Base-by-base conservation (phyloP, 1,140 invertebrate species). In the Zophobas morio region DNA sequence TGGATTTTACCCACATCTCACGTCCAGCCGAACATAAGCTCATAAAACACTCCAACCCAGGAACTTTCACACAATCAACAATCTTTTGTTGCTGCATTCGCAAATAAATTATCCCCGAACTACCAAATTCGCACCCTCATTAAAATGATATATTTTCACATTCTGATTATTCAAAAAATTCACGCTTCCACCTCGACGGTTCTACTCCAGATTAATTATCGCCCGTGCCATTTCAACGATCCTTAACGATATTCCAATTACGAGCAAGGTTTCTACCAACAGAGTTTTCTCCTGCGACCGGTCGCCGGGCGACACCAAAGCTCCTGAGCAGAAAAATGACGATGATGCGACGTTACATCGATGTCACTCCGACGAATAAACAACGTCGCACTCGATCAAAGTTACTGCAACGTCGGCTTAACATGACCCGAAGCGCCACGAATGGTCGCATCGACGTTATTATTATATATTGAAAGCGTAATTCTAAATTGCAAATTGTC, bases 1-100 rank as follows among this genome's bases (percentile, higher is more conserved):
- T 60, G 37, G 74, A 63, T 57, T 63, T 76, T 63, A 76, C 39
- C 57, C 56, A 66, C 47, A 53, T 76, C 57, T 66, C 57, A 63
- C 57, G 57, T 63, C 57, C 57, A 63, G 8, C 35, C 20, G 57
- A 63, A 63, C 57, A 63, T 63, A 63, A 63, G 57, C 57, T 63
- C 57, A 63, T 63, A 63, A 63, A 63, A 63, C 57, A 63, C 57
- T 63, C 57, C 36, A 63, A 63, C 57, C 57, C 57, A 63, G 57
- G 33, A 63, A 63, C 57, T 63, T 63, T 63, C 57, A 42, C 57
- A 63, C 57, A 63, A 63, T 51, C 49, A 51, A 5, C 49, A 20
- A 51, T 63, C 57, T 57, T 57, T 57, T 36, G 32, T 57, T 57
- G 32, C 54, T 57, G 34, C 54, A 51, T 51, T 51, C 49, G 49